Evolutionary conservation across 2,113 vertebrate species (phyloP), one percentile per base, ranked within the genome.

Genomic region (Philantomba maxwellii): DNA sequence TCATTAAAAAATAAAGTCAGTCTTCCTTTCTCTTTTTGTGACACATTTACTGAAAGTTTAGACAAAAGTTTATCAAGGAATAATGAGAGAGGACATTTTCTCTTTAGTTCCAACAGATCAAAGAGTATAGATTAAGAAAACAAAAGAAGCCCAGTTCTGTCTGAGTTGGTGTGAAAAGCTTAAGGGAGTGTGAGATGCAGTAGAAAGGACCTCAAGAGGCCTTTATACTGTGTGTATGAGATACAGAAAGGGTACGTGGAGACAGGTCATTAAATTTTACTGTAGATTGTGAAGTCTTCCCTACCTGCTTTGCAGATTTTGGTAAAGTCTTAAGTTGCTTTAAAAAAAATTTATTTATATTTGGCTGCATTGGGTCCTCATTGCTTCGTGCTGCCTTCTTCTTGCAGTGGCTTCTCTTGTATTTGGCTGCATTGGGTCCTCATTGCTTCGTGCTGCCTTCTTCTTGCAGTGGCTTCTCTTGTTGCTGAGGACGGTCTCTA

Each of bases 1-100:
- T 87, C 95, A 95, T 75, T 55, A 70, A 95, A 49, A 95, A n/a
- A 84, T 73, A 86, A 96, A 95, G 2, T 55, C 60, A 57, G 21
- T 26, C 33, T 73, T 91, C 43, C 64, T 86, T 57, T 83, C 25
- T 87, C 53, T 96, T 53, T 28, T 64, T 73, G n/a, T 89, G 36
- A 81, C 2, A 66, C 5, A 80, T 91, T 94, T 84, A 58, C 62
- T 87, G 73, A 89, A 21, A 86, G 26, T 58, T 85, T 53, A 21
- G 88, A 47, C 7, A 82, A 81, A 43, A 62, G 85, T 47, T 62
- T 77, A 77, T 58, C 36, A 28, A 91, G 64, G 7, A 82, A 58
- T n/a, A 47, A 33, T 33, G 21, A 91, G 4, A 87, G 77, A 16
- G 7, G 64, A 4, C n/a, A 81, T 58, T 70, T 58, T 16, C 66